Percentiles rank a stretch among this genome's conserved stretches.
phyloP scores from a whole-genome alignment of 2,113 vertebrate species.

The Chaetodon auriga region DNA sequence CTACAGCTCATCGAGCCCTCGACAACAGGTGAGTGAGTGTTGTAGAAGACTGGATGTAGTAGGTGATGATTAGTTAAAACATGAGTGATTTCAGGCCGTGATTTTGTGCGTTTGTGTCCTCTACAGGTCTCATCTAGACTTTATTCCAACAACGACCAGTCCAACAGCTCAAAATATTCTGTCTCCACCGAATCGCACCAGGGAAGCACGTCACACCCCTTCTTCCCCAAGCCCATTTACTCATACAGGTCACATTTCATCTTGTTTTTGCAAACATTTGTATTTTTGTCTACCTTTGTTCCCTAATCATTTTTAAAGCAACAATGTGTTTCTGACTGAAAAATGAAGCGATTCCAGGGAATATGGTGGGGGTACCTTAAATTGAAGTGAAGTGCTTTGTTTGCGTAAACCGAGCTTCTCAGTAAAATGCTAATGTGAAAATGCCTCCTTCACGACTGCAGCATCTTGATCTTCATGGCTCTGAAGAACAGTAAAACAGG shows the following conservation, averaged over 20 bases:
- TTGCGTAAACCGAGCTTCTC: neutral
- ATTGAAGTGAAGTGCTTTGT: neutral
- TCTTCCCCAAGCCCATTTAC: slow-evolving; percentile 97
- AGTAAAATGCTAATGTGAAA: neutral
- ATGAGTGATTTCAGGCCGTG: neutral
- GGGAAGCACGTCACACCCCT: slow-evolving; percentile 82
- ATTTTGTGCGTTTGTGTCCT: slow-evolving; percentile 30
- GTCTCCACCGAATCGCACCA: slow-evolving; percentile 84
- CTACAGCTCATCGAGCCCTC: slow-evolving; percentile 60
- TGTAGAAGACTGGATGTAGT: neutral
- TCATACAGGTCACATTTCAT: slow-evolving; percentile 89
- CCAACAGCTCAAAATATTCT: slow-evolving; percentile 86
- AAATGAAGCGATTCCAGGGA: neutral
- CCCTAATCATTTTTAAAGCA: too few relatives aligned
- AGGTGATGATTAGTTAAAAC: neutral
- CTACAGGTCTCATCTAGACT: slow-evolving; percentile 86
- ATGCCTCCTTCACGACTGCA: slow-evolving; percentile 71
- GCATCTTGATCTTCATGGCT: slow-evolving; percentile 99
- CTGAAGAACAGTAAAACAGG: slow-evolving; percentile 97
- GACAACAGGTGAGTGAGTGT: slow-evolving; percentile 68
- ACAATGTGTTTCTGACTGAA: neutral
- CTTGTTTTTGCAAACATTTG: neutral
- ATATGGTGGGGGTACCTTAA: neutral
- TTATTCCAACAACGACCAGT: slow-evolving; percentile 84
- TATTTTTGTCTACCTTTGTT: neutral